Base-by-base conservation (phyloP, 2,113 vertebrate species). In the Cricetomys ansorgei region DNA sequence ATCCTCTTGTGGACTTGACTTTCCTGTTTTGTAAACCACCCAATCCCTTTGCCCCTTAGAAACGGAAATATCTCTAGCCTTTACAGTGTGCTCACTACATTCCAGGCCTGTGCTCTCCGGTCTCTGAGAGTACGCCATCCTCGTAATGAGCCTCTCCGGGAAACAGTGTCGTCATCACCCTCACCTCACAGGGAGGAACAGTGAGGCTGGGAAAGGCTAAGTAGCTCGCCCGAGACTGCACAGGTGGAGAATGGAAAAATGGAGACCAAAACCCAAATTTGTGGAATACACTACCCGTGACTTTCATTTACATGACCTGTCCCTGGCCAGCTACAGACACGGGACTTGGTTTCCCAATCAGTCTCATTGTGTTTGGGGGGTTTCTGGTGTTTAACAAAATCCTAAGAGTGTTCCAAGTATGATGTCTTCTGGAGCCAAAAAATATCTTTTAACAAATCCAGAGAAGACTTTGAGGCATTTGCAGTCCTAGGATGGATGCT, bases 371-470 rank as follows among this genome's bases (percentile, higher is more conserved):
- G 72, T 79, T 73, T 67, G 80, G 72, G 92, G 91, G 55, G 50
- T 11, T 3, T 55, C 86, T 40, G 29, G 34, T 12, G 57, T 57
- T 89, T 62, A 72, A 85, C 69, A 94, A 84, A 53, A 81, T 48
- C 95, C 80, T 88, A 88, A 96, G 93, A 94, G 70, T 4, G 13
- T 48, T 88, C 62, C 67, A 31, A 94, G 64, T 40, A n/a, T 67
- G 48, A 87, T 40, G 50, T 23, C 37, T 15, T 10, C 50, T 6
- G 40, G 84, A 55, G 9, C 25, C 84, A 7, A 31, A 62, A 84
- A 96, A 72, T 50, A 55, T 17, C 4, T 53, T 29, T 65, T n/a
- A 88, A 89, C 29, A 96, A 95, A 91, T 87, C 75, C 27, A 75
- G 5, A 27, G 62, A 34, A 72, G 75, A 75, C 45, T 53, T 92